Base-by-base conservation (phyloP, 37 sponge, comb jelly and placozoan genomes). In the Spongilla lacustris region DNA sequence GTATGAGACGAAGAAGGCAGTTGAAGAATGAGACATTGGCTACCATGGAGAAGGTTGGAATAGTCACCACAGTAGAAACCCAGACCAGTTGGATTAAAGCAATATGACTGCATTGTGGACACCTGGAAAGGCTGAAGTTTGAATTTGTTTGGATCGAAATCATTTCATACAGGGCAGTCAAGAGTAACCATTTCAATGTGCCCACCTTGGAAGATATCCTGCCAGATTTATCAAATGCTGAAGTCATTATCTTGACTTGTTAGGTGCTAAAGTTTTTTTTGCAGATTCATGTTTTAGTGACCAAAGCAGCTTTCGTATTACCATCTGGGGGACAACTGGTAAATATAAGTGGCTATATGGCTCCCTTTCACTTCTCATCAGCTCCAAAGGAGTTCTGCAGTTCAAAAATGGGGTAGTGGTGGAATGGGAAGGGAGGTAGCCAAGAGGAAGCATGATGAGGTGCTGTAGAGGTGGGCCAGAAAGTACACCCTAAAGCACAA, bases 81-180 rank as follows among this genome's bases (percentile, higher is more conserved):
- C 84, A 85, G 29, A 89, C 90, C 21, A 80, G 77, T 0, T 89
- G 90, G 90, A 67, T 84, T 6, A n/a, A n/a, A 69, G 67, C 50
- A 30, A 38, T 25, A 71, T 84, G 74, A 71, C 71, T 2, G 80
- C 79, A 24, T 36, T 68, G 35, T 25, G 41, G 67, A 89, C 77
- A 37, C 46, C 75, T 8, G 91, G 91, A 9, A 80, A 85, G 25
- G 84, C 76, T 3, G 22, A 82, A 31, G 74, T 89, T 25, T 32
- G 90, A 46, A 36, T 89, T 32, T 84, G 90, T 49, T 80, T 89
- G 12, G 85, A 89, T 38, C 90, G 81, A 22, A 66, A 37, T 24
- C 74, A 84, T n/a, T 85, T 89, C n/a, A n/a, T 77, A 89, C 66
- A 32, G 32, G 73, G 80, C 90, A 10, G 68, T 89, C 32, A 48